Conservation (phyloP, 2,888 invertebrate genomes). For the Oscheius myriophilus region DNA sequence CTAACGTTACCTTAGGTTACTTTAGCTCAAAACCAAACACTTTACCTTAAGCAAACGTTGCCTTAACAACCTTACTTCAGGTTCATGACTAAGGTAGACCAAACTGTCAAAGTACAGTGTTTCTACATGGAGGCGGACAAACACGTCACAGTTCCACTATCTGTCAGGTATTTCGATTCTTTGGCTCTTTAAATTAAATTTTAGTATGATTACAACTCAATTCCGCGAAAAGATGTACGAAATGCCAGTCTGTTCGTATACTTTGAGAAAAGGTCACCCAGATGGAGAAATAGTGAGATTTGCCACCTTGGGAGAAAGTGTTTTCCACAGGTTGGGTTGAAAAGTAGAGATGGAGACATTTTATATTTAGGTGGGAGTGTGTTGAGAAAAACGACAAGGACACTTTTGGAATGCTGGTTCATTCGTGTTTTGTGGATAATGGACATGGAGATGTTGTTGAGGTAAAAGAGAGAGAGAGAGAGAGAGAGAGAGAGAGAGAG, state of each 20-base stretch:
- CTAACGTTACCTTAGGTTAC: too few relatives aligned
- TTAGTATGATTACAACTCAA: conserved; percentile 69
- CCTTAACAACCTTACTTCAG: conserved; percentile 59
- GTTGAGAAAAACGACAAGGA: conserved; percentile 62
- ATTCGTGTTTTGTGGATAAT: conserved; percentile 69
- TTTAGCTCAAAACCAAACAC: too few relatives aligned
- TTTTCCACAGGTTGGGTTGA: conserved; percentile 44
- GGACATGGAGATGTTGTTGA: conserved; percentile 68
- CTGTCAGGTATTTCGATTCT: conserved; percentile 65
- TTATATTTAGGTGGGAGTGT: conserved; percentile 67
- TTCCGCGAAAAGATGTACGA: conserved; percentile 68
- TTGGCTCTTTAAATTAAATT: not conserved
- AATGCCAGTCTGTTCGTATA: conserved; percentile 70
- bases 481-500: too few relatives aligned
- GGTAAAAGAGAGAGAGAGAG: conserved; percentile 41
- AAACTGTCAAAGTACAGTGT: conserved; percentile 70
- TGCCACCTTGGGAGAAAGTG: conserved; percentile 65
- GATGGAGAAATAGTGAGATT: conserved; percentile 68
- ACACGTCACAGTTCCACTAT: conserved; percentile 66
- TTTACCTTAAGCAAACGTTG: too few relatives aligned
- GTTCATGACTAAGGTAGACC: conserved; percentile 71
- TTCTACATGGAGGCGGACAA: conserved; percentile 71
- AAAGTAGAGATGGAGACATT: not conserved
- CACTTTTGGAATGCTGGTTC: conserved; percentile 70
- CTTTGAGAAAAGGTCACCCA: conserved; percentile 63